phyloP scores from a whole-genome alignment of 2,797 vertebrate species.

The Taeniopygia guttata region DNA sequence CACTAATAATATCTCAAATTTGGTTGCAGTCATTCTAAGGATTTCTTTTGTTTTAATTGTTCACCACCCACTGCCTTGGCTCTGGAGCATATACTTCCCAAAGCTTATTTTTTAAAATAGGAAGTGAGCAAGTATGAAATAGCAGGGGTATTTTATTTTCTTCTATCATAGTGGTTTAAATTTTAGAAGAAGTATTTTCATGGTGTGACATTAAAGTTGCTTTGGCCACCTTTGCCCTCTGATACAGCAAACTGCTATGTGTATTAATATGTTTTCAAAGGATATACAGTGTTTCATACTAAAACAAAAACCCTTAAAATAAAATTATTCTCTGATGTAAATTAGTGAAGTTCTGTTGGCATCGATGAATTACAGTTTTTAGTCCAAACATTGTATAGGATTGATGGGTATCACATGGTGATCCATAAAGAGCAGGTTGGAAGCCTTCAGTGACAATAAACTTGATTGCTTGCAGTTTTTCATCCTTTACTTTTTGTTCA shows the following conservation, averaged over 20 bases:
- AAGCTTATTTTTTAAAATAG: neutral
- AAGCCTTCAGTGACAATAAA: neutral
- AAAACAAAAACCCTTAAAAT: neutral
- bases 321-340: neutral
- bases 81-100: neutral
- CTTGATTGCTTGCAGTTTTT: neutral
- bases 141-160: neutral
- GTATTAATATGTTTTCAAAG: neutral
- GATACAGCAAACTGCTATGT: neutral
- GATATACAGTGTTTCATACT: neutral
- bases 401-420: neutral
- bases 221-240: neutral
- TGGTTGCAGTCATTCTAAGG: neutral
- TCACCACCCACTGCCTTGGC: neutral
- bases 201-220: neutral
- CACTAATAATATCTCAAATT: neutral
- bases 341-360: neutral
- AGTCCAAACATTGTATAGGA: neutral
- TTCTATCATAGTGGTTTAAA: neutral
- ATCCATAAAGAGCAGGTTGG: neutral
- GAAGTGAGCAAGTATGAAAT: neutral
- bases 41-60: neutral
- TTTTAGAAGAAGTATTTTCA: neutral
- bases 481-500: neutral
- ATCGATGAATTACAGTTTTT: neutral